These are phyloP conservation scores for Patella caerulea DNA, from an alignment of 2,888 invertebrate species.

Conservation along the genomic window DNA sequence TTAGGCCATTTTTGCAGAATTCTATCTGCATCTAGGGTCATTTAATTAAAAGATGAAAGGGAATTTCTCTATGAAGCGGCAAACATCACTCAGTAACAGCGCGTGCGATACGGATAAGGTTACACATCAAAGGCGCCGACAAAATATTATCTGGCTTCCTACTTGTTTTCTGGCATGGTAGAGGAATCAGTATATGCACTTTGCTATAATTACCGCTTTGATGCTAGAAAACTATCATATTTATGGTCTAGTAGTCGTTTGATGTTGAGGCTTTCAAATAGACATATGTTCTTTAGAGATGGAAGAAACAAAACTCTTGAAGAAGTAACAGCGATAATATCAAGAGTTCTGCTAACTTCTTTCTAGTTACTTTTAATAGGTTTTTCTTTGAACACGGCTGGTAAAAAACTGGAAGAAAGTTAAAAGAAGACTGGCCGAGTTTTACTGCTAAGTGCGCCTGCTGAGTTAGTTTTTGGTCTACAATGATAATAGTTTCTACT, in stretches of 20 bases:
- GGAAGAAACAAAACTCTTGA: no score
- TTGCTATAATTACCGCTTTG: slow-evolving; percentile 27
- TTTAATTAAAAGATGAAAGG: slow-evolving; percentile 54
- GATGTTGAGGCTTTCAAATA: slow-evolving; percentile 25
- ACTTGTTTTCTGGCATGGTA: slow-evolving; percentile 20
- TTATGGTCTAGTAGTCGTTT: slow-evolving; percentile 31
- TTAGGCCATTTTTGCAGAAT: slow-evolving; percentile 33
- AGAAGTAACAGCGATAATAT: no score
- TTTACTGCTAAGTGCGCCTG: no score
- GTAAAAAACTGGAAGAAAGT: no score
- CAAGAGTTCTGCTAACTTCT: no score
- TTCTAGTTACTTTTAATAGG: no score
- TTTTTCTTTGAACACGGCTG: no score
- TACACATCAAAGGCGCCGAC: slow-evolving; percentile 35
- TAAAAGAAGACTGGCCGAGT: no score
- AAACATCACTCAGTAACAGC: slow-evolving; percentile 19
- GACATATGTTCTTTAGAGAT: slow-evolving; percentile 25
- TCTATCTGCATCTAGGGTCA: slow-evolving; percentile 37
- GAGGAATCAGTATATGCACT: slow-evolving; percentile 12
- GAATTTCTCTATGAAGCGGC: slow-evolving; percentile 34
- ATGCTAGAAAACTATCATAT: slow-evolving; percentile 30
- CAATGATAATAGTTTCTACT: no score
- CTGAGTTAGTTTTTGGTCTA: no score
- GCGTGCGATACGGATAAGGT: slow-evolving; percentile 27
- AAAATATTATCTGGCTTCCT: slow-evolving; percentile 26